Percentiles rank a stretch among this genome's conserved stretches.
Evolutionary conservation across 2,888 invertebrate genomes (phyloP).

Genomic region (Spisula subtruncata): DNA sequence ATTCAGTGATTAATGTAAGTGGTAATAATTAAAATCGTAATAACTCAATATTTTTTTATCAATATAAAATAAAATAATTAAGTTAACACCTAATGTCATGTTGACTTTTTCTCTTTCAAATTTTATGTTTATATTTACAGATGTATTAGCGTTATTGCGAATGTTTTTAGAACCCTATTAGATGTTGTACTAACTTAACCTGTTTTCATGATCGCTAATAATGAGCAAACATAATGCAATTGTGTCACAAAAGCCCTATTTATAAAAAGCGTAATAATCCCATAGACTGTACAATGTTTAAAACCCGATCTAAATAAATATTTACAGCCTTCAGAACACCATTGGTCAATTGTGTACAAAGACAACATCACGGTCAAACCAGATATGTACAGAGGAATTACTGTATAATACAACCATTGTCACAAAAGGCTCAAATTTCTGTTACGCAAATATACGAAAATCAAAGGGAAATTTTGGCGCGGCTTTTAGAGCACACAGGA

Average conservation of each 20-base stretch:
- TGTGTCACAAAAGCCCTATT: conserved; percentile 4
- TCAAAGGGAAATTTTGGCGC: conserved; percentile 13
- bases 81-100: not conserved
- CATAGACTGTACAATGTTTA: conserved; percentile 40
- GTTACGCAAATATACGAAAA: conserved; percentile 7
- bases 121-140: not conserved
- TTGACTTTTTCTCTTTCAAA: conserved; percentile 3
- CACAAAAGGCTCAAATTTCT: conserved; percentile 12
- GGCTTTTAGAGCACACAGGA: not conserved
- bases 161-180: not conserved
- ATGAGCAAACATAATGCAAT: conserved; percentile 10
- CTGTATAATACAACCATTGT: conserved; percentile 24
- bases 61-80: too few species aligned
- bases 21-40: too few species aligned
- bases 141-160: not conserved
- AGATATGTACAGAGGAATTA: conserved; percentile 41
- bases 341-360: conserved; percentile 43
- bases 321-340: conserved; percentile 30
- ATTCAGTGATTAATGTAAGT: too few species aligned
- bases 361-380: conserved; percentile 25
- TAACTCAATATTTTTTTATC: too few species aligned
- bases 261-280: conserved; percentile 28
- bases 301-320: conserved; percentile 42
- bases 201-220: conserved; percentile 26
- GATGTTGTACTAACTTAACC: conserved; percentile 7